phyloP scores from a whole-genome alignment of 2,113 vertebrate species.

The Octodon degus region DNA sequence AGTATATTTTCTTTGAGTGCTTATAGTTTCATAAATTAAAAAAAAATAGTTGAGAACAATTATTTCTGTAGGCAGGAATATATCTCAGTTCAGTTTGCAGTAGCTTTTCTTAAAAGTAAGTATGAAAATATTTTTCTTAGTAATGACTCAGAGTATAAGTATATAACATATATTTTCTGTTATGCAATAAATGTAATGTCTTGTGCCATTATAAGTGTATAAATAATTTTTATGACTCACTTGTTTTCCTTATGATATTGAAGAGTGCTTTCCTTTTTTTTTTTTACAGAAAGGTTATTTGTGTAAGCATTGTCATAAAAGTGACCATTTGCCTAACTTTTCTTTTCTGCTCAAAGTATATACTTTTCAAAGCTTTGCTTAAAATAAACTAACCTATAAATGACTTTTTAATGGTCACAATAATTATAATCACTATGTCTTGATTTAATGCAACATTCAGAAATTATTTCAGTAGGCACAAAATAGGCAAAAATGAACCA shows the following conservation, averaged over 20 bases:
- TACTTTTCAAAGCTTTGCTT: background rate
- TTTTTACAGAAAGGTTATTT: constrained; percentile 11
- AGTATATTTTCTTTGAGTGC: background rate
- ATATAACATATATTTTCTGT: background rate
- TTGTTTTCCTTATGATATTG: constrained; percentile 41
- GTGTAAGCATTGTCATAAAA: constrained; percentile 39
- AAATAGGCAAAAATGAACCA: constrained; percentile 57
- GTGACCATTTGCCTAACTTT: constrained; percentile 38
- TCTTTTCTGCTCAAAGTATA: constrained; percentile 8
- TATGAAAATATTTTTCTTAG: background rate
- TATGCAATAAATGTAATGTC: background rate
- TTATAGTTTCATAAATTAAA: background rate
- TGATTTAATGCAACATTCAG: constrained; percentile 2
- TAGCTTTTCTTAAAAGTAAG: background rate
- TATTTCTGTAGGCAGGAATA: background rate
- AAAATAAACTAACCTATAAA: constrained; percentile 31
- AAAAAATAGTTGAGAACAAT: background rate
- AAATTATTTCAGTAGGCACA: constrained; percentile 1
- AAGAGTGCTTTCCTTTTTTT: background rate
- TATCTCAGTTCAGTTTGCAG: background rate
- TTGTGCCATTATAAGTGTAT: background rate
- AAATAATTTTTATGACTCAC: constrained; percentile 37
- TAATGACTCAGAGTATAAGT: background rate
- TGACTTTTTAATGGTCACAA: constrained; percentile 21
- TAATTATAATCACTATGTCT: constrained; percentile 38